Base-by-base conservation (phyloP, 1,140 invertebrate species). In the Drosophila obscura region DNA sequence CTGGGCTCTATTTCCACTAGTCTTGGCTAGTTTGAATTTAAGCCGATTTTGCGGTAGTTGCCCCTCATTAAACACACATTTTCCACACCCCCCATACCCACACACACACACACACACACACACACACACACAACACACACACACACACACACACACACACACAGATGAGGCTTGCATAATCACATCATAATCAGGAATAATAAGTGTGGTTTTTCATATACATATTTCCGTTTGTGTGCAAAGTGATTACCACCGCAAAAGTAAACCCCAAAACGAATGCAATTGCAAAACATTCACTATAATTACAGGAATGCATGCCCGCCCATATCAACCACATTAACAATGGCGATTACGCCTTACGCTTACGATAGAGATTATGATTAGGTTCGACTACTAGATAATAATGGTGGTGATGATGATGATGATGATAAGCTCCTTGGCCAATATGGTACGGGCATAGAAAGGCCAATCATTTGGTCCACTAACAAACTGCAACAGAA, bases 181-280 rank as follows among this genome's bases (percentile, higher is more conserved):
- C 63, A 59, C 63, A 63, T 73, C 64, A 80, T 85, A 85, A 85
- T 85, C 72, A 66, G 77, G 46, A 66, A 77, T 85, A 73, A 84
- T 73, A 83, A 76, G 49, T 76, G 80, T 67, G 76, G 72, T 84
- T 84, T 80, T 71, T 24, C 31, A 4, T 53, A 46, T 66, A 64
- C 59, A 22, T 41, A 45, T 77, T 44, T 59, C 28, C 24, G 41
- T 43, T 57, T 57, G 5, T 22, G 28, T 55, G 48, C 61, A 73
- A 84, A 63, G 66, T 73, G 77, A 80, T 76, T 73, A 80, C 45
- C 11, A 58, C 80, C 80, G 64, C 80, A 84, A 46, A 63, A 69
- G 67, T 52, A 77, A 74, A 87, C 77, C 82, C 74, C 73, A 85
- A 85, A 69, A 74, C 77, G 49, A 56, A 83, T 68, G 76, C 72